Evolutionary conservation across 2,888 invertebrate genomes (phyloP).

Genomic region (Germaria angustata): DNA sequence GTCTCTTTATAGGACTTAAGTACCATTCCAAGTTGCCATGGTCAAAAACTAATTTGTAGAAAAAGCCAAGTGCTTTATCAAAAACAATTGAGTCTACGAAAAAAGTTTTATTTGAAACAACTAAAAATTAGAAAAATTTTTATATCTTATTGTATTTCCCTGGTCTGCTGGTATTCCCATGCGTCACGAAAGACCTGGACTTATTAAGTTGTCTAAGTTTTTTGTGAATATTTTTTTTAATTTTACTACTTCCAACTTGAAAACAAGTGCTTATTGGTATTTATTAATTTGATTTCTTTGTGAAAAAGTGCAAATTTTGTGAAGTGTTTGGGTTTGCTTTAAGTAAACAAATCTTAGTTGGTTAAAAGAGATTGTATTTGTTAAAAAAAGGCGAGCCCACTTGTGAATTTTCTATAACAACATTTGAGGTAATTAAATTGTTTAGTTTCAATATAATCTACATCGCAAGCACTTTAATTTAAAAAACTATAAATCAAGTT

Average conservation of each 20-base stretch:
- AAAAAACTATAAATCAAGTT: background rate
- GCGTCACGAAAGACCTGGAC: background rate
- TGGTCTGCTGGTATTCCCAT: no score
- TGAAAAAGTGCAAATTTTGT: background rate
- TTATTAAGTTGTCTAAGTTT: background rate
- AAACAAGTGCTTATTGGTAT: no score
- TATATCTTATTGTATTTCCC: no score
- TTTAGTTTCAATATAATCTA: background rate
- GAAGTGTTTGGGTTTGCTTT: background rate
- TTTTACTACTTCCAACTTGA: background rate
- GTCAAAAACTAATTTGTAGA: no score
- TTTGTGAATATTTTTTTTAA: background rate
- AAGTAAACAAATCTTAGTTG: background rate
- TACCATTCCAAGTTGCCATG: background rate
- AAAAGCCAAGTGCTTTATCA: no score
- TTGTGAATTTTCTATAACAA: background rate
- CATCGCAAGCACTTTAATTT: background rate
- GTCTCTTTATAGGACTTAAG: background rate
- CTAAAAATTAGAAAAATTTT: no score
- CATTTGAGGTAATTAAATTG: background rate
- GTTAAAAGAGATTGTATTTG: background rate
- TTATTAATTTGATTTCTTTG: no score
- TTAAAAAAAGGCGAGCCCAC: background rate
- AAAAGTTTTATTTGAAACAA: no score
- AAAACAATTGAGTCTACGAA: no score